Percentiles rank a stretch among this genome's conserved stretches.
Evolutionary conservation across 1,140 invertebrate genomes (phyloP).

Genomic region (Trachymyrmex cornetzi): DNA sequence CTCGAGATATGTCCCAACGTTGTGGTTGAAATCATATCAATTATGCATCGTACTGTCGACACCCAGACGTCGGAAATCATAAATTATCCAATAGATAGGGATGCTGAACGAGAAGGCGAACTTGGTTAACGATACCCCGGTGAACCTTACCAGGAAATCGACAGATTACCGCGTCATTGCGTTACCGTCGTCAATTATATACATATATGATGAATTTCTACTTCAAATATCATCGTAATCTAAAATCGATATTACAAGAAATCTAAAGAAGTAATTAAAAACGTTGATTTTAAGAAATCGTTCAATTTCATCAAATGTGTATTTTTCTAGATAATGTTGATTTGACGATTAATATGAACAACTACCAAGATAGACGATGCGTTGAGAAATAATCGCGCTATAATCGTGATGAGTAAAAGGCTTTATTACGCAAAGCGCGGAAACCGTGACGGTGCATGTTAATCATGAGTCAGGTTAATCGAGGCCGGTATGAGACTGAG

Average conservation of each 20-base stretch:
- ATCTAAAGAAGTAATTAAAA: not conserved
- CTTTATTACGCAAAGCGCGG: conserved; percentile 37
- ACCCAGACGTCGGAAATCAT: conserved; percentile 46
- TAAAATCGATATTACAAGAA: not conserved
- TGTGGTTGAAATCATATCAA: conserved; percentile 39
- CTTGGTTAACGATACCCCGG: conserved; percentile 57
- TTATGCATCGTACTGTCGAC: conserved; percentile 49
- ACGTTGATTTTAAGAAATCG: not conserved
- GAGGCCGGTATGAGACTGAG: conserved; percentile 32
- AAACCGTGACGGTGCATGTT: conserved; percentile 54
- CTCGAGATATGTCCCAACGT: conserved; percentile 17
- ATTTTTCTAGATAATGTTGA: not conserved
- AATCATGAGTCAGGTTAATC: conserved; percentile 22
- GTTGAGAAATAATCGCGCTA: not conserved
- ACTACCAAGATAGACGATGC: not conserved
- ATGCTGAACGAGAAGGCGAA: conserved; percentile 43
- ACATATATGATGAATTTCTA: not conserved
- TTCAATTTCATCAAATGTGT: conserved; percentile 1
- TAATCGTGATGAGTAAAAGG: conserved; percentile 5
- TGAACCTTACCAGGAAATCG: conserved; percentile 42
- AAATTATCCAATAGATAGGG: conserved; percentile 51
- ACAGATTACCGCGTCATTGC: conserved; percentile 43
- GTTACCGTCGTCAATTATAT: not conserved
- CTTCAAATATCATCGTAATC: not conserved
- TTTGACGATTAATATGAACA: not conserved